Evolutionary conservation across 2,797 vertebrate species (phyloP).

Genomic region (Acestrorhynchus altus): DNA sequence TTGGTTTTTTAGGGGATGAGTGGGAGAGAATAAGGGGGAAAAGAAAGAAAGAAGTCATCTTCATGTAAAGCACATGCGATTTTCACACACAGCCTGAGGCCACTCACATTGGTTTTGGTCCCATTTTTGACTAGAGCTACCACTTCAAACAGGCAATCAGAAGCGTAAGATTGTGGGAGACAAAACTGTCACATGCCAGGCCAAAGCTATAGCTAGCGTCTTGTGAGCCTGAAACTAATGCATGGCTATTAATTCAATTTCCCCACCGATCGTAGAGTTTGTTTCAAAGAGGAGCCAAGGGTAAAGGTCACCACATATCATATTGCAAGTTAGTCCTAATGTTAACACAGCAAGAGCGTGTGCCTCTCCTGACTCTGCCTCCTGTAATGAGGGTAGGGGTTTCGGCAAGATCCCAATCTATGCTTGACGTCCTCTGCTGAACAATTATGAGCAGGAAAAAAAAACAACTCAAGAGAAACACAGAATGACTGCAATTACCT

Average conservation of each 20-base stretch:
- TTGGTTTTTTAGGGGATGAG: constrained; percentile 31
- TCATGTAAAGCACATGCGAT: constrained; percentile 53
- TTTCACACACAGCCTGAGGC: constrained; percentile 36
- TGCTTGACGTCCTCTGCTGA: constrained; percentile 23
- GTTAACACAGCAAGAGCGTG: constrained; percentile 15
- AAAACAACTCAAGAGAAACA: constrained; percentile 34
- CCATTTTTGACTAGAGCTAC: constrained; percentile 35
- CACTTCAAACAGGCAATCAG: constrained; percentile 58
- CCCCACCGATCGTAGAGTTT: constrained; percentile 33
- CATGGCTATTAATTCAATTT: constrained; percentile 49
- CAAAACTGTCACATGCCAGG: constrained; percentile 44
- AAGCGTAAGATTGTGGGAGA: constrained; percentile 35
- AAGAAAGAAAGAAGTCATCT: constrained; percentile 30
- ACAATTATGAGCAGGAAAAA: constrained; percentile 37
- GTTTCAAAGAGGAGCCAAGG: constrained; percentile 19
- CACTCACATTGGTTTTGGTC: constrained; percentile 36
- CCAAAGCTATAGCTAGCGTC: constrained; percentile 14
- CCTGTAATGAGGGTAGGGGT: constrained; percentile 21
- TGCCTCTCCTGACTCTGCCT: constrained; percentile 36
- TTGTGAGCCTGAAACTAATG: constrained; percentile 44
- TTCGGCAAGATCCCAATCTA: constrained; percentile 35
- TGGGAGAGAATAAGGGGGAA: neutral
- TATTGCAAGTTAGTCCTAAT: neutral
- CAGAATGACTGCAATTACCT: constrained; percentile 62
- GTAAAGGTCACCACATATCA: constrained; percentile 1